Base-by-base conservation (phyloP, 2,888 invertebrate species). In the Synanthedon andrenaeformis region DNA sequence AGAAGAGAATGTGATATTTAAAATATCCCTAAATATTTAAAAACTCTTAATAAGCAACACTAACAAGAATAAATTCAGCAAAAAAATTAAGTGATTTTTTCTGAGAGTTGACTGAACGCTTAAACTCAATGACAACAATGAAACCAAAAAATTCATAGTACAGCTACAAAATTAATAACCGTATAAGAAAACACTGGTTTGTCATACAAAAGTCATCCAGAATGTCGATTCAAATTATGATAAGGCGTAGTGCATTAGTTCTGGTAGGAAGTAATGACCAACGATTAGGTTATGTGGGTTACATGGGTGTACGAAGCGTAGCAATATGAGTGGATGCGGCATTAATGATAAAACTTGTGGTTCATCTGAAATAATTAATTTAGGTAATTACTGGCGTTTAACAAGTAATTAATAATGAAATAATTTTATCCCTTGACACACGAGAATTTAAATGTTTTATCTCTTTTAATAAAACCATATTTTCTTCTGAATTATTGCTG, bases 211-310 rank as follows among this genome's bases (percentile, higher is more conserved):
- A 80, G 74, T 81, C 80, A 81, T 83, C 74, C 78, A 73, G 72
- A 79, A 81, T 73, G 82, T 80, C 83, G 87, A 87, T 87, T 79
- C 79, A 76, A 82, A 85, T 85, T 86, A 87, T 81, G 87, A 87
- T 87, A 87, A 86, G 81, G 69, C 72, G 66, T 62, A 63, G 70
- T 64, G 75, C 82, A 87, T 87, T 87, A 86, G 87, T 87, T 87
- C 84, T 82, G 86, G 84, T 79, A 87, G 76, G 71, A 68, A 72
- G 70, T 86, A 86, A 86, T 85, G 80, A 76, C 69, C 62, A 59
- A 69, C 79, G 76, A 81, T 82, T 82, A 79, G 76, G 72, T 69
- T 74, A 63, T 70, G 71, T 71, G 62, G 62, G 65, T 59, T 57
- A 56, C 64, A 50, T 55, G 41, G 61, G 71, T 55, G 54, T 56